A percentile compares a stretch with the other conserved stretches of the same genome.
Conservation (phyloP, 2,888 invertebrate species). For the Alsophila aescularia region DNA sequence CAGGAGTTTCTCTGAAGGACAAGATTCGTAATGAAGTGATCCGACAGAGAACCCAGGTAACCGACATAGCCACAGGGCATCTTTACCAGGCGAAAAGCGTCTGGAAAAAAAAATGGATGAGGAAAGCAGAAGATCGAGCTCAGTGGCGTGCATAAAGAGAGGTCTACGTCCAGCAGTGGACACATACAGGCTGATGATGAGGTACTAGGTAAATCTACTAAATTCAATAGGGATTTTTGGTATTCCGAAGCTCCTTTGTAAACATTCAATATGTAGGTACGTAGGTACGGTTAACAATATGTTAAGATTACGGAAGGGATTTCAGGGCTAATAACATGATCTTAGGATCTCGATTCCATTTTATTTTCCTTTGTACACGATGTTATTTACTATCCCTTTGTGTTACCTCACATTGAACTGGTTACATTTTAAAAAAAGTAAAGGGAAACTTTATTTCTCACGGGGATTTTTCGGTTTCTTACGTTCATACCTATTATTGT, state of each 20-base stretch:
- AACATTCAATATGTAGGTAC: slow-evolving; percentile 8
- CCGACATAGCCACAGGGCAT: too few species aligned
- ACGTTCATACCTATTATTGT: not conserved
- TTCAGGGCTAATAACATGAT: slow-evolving; percentile 16
- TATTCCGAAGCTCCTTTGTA: slow-evolving; percentile 1
- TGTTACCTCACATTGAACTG: not conserved
- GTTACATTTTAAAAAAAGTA: not conserved
- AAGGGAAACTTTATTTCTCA: not conserved
- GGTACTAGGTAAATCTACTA: too few species aligned
- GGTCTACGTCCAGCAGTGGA: too few species aligned
- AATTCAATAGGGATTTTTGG: not conserved
- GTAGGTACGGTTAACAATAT: not conserved
- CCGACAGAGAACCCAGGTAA: too few species aligned
- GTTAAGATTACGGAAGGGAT: slow-evolving; percentile 9
- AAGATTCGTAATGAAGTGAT: too few species aligned
- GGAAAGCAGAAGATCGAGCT: too few species aligned
- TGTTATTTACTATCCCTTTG: not conserved
- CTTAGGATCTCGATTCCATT: slow-evolving; percentile 10
- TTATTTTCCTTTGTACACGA: slow-evolving; percentile 5
- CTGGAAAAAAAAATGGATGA: too few species aligned
- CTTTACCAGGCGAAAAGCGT: too few species aligned
- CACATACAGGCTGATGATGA: too few species aligned
- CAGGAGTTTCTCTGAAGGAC: too few species aligned
- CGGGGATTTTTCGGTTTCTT: not conserved
- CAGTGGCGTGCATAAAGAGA: too few species aligned